Conservation (phyloP, 2,888 invertebrate species). For the Polyommatus iphigenia region DNA sequence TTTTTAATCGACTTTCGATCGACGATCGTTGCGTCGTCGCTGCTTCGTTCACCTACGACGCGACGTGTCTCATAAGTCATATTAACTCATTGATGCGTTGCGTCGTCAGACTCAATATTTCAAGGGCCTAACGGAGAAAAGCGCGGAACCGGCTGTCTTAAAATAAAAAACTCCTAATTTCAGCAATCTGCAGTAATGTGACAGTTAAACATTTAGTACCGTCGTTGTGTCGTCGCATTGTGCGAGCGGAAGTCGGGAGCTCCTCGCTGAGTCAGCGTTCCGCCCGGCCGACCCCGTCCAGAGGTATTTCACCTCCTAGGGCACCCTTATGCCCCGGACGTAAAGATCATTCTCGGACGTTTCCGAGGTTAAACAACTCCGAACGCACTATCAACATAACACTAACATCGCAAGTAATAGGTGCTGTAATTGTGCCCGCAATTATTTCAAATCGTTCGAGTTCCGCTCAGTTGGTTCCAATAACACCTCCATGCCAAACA, state of each 20-base stretch:
- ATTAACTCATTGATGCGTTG: too few species aligned
- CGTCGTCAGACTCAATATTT: too few species aligned
- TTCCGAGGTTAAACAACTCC: background rate
- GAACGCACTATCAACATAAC: background rate
- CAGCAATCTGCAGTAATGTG: background rate
- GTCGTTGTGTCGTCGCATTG: background rate
- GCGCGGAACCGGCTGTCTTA: too few species aligned
- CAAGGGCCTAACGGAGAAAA: too few species aligned
- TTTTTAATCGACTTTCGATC: too few species aligned
- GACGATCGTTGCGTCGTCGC: too few species aligned
- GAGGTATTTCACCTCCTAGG: background rate
- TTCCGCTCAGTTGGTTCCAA: constrained; percentile 13
- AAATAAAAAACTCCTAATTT: background rate
- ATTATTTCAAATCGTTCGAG: background rate
- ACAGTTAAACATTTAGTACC: background rate
- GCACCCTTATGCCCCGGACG: background rate
- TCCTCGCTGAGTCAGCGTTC: constrained; percentile 31
- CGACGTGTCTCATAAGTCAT: too few species aligned
- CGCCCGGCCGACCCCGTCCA: background rate
- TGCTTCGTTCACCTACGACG: too few species aligned
- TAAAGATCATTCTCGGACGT: background rate
- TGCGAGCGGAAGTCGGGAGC: constrained; percentile 15
- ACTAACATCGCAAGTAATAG: background rate
- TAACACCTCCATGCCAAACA: background rate
- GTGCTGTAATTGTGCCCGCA: background rate